A percentile compares a stretch with the other conserved stretches of the same genome.
These are phyloP conservation scores for Hippocampus abdominalis DNA, from an alignment of 2,113 vertebrate species.

Conservation along the genomic window DNA sequence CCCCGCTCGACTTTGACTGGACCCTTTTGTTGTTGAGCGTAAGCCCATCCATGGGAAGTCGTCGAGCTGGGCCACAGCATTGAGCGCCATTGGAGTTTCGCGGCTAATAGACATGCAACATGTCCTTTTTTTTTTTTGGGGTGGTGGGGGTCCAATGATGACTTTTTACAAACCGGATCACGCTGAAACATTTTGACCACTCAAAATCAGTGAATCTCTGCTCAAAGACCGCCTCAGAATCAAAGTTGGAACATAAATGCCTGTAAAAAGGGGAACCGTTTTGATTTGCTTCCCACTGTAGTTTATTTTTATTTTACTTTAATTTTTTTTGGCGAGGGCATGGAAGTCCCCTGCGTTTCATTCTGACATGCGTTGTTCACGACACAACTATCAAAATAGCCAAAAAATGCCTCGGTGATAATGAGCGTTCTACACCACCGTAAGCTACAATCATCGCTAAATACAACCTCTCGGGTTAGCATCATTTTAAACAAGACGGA, in stretches of 20 bases:
- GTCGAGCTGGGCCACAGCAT: constrained; percentile 21
- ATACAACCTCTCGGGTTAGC: not conserved
- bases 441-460: not conserved
- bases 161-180: not conserved
- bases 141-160: too few relatives aligned
- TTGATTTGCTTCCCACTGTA: not conserved
- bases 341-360: not conserved
- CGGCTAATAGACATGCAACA: not conserved
- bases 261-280: too few relatives aligned
- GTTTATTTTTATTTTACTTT: not conserved
- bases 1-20: constrained; percentile 12
- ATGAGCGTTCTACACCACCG: not conserved
- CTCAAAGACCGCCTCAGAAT: too few relatives aligned
- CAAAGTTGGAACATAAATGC: too few relatives aligned
- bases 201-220: not conserved
- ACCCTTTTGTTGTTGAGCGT: constrained; percentile 17
- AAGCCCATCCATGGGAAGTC: constrained; percentile 29
- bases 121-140: constrained; percentile 3
- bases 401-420: not conserved
- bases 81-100: too few relatives aligned
- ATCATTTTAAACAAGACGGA: not conserved
- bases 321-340: too few relatives aligned
- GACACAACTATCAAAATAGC: not conserved
- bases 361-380: not conserved
- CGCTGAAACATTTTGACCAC: not conserved